A percentile compares a stretch with the other conserved stretches of the same genome.
phyloP scores from a whole-genome alignment of 2,888 invertebrate genomes.

The Spisula subtruncata region DNA sequence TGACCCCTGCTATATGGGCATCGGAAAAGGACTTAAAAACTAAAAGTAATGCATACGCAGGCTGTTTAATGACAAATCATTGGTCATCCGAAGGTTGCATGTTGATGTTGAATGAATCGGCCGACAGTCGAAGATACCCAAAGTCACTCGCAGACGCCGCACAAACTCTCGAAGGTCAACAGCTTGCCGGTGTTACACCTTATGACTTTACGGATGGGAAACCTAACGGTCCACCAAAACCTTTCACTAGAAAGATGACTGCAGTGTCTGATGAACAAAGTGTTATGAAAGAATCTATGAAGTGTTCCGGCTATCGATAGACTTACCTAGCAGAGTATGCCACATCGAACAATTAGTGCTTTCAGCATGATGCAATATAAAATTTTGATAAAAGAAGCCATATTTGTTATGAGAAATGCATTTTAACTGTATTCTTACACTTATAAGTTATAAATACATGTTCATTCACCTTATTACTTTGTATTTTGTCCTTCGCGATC shows the following conservation, averaged over 20 bases:
- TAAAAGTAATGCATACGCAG: conserved; percentile 72
- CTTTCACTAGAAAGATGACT: not conserved
- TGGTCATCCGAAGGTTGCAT: conserved; percentile 74
- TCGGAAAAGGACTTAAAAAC: conserved; percentile 63
- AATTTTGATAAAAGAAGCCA: too few relatives aligned
- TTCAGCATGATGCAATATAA: too few relatives aligned
- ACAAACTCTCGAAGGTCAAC: conserved; percentile 59
- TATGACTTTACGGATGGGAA: conserved; percentile 71
- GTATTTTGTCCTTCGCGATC: too few relatives aligned
- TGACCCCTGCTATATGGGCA: conserved; percentile 82
- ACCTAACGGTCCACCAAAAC: conserved; percentile 64
- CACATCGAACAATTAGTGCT: not conserved
- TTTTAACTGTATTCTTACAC: too few relatives aligned
- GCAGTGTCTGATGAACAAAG: not conserved
- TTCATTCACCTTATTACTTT: too few relatives aligned
- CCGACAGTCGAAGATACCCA: conserved; percentile 29
- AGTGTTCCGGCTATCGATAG: not conserved
- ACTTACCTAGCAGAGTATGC: too few relatives aligned
- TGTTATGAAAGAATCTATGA: not conserved
- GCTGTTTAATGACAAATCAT: conserved; percentile 74
- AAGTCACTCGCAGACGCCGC: conserved; percentile 68
- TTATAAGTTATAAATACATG: too few relatives aligned
- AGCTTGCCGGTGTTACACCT: conserved; percentile 58
- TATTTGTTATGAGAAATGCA: too few relatives aligned
- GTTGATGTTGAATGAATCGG: conserved; percentile 49